Evolutionary conservation across 2,888 invertebrate species (phyloP).

Genomic region (Mythimna loreyi): DNA sequence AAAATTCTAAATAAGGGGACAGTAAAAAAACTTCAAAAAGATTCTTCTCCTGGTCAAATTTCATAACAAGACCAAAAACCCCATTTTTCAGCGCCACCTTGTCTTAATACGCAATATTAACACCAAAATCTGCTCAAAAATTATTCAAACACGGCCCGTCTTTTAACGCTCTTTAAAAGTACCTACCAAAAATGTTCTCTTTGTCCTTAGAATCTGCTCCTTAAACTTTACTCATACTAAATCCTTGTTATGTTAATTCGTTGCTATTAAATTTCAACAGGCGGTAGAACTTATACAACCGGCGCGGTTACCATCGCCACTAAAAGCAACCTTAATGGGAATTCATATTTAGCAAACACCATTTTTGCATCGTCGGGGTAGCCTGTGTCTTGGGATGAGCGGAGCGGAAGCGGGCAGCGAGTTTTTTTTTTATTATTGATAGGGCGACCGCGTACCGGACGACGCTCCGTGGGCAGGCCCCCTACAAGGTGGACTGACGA

Average conservation of each 20-base stretch:
- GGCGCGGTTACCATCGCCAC: conserved; percentile 57
- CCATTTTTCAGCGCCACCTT: too few species aligned
- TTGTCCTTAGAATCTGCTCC: not conserved
- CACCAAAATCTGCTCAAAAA: not conserved
- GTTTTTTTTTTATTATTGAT: too few species aligned
- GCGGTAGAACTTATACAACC: conserved; percentile 49
- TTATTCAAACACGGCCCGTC: not conserved
- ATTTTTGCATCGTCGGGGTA: conserved; percentile 67
- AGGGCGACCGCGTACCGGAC: too few species aligned
- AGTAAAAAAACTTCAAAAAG: too few species aligned
- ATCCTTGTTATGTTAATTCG: conserved; percentile 53
- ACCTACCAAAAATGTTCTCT: not conserved
- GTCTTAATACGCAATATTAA: not conserved
- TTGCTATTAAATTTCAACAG: conserved; percentile 53
- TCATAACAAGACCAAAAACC: too few species aligned
- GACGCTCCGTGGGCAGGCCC: too few species aligned
- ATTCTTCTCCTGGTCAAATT: too few species aligned
- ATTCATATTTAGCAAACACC: conserved; percentile 77
- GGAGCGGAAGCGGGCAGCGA: conserved; percentile 21
- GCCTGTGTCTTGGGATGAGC: not conserved
- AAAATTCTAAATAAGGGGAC: too few species aligned
- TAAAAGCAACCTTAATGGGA: conserved; percentile 72
- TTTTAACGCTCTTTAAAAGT: not conserved
- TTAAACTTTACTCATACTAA: conserved; percentile 32
- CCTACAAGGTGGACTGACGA: too few species aligned